Conservation (phyloP, 2,888 invertebrate species). For the Ophioninae sp. region DNA sequence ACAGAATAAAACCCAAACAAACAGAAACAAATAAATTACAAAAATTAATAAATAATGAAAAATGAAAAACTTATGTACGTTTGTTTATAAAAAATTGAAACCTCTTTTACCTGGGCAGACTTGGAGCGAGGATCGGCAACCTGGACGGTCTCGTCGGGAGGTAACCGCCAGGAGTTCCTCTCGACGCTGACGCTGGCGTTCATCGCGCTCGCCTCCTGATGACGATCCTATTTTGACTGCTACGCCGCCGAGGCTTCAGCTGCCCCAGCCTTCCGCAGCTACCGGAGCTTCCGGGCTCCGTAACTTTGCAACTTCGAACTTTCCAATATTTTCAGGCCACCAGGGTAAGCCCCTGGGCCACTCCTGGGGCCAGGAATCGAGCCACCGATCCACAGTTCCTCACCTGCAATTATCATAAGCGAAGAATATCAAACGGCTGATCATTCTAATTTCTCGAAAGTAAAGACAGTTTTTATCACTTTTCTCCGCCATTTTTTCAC, state of each 20-base stretch:
- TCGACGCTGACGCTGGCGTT: slow-evolving; percentile 94
- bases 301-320: slow-evolving; percentile 25
- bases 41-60: too few species aligned
- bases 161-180: slow-evolving; percentile 95
- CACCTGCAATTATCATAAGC: slow-evolving; percentile 68
- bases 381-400: slow-evolving; percentile 73
- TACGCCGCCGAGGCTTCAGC: slow-evolving; percentile 85
- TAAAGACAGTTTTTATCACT: too few species aligned
- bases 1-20: too few species aligned
- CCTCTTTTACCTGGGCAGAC: slow-evolving; percentile 84
- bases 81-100: slow-evolving; percentile 63
- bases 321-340: slow-evolving; percentile 68
- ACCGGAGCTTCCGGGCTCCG: slow-evolving; percentile 56
- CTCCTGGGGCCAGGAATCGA: slow-evolving; percentile 80
- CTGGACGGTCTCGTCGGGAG: slow-evolving; percentile 95
- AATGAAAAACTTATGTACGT: too few species aligned
- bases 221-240: slow-evolving; percentile 77
- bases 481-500: too few species aligned
- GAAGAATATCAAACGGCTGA: not conserved
- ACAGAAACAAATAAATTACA: too few species aligned
- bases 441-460: too few species aligned
- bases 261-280: slow-evolving; percentile 79
- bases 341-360: slow-evolving; percentile 79
- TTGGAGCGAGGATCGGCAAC: slow-evolving; percentile 94
- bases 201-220: slow-evolving; percentile 86